Conservation (phyloP, 2,113 vertebrate genomes). For the Catharus fuscescens region DNA sequence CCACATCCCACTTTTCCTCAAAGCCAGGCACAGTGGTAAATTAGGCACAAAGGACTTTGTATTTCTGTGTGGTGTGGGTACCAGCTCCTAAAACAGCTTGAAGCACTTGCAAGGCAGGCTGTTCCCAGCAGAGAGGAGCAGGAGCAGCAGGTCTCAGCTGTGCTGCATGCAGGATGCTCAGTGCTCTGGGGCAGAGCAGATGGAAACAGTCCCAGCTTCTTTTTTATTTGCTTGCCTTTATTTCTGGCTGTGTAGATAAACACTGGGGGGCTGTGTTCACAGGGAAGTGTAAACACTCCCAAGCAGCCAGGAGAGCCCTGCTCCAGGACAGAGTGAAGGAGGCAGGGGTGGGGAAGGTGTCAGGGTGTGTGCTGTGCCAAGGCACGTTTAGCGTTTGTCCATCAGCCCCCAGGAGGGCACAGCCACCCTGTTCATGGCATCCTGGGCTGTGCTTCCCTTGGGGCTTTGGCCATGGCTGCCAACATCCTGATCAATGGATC, state of each 20-base stretch:
- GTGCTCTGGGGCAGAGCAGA: background rate
- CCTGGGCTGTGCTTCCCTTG: background rate
- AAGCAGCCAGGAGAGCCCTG: background rate
- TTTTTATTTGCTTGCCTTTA: background rate
- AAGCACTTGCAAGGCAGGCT: background rate
- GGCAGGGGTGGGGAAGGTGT: background rate
- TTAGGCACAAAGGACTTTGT: background rate
- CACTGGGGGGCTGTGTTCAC: background rate
- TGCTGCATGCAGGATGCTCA: background rate
- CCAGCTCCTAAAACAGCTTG: background rate
- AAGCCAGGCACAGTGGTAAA: background rate
- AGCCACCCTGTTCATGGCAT: accelerated
- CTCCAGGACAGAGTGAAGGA: background rate
- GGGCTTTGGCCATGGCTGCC: background rate
- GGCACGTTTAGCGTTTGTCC: accelerated
- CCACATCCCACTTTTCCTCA: background rate
- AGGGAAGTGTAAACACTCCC: background rate
- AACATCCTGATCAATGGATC: background rate
- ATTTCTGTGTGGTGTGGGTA: background rate
- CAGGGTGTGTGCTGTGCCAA: background rate
- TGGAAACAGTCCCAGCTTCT: background rate
- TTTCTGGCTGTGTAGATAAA: background rate
- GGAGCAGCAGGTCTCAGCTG: background rate
- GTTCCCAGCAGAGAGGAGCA: background rate
- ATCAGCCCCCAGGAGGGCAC: background rate